Conservation (phyloP, 1,140 invertebrate species). For the Drosophila athabasca region DNA sequence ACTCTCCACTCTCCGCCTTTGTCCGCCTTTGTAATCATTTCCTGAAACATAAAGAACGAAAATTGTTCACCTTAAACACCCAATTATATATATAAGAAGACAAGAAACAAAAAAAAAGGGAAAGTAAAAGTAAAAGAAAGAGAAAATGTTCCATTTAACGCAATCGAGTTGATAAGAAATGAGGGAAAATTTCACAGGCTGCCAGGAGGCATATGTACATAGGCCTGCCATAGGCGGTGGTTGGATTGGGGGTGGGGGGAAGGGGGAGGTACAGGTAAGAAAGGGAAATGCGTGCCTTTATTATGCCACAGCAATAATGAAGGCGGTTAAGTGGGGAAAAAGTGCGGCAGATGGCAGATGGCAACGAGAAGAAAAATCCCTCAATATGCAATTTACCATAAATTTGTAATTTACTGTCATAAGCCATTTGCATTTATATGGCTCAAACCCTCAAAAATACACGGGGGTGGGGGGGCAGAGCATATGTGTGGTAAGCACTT, state of each 20-base stretch:
- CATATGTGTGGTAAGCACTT: slow-evolving; percentile 51
- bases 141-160: slow-evolving; percentile 72
- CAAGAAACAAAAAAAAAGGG: slow-evolving; percentile 29
- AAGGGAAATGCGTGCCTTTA: slow-evolving; percentile 35
- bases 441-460: slow-evolving; percentile 15
- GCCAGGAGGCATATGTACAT: slow-evolving; percentile 35
- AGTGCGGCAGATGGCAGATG: slow-evolving; percentile 47
- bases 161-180: slow-evolving; percentile 72
- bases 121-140: slow-evolving; percentile 20
- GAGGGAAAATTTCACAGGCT: slow-evolving; percentile 43
- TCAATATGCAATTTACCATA: slow-evolving; percentile 83
- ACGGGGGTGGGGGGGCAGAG: not conserved
- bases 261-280: slow-evolving; percentile 22
- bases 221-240: not conserved
- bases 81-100: slow-evolving; percentile 73
- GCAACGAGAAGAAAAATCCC: slow-evolving; percentile 58
- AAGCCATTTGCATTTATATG: slow-evolving; percentile 81
- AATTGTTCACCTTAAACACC: slow-evolving; percentile 73
- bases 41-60: slow-evolving; percentile 54
- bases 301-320: slow-evolving; percentile 52
- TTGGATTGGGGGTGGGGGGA: not conserved
- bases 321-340: slow-evolving; percentile 37
- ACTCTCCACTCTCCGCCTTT: not conserved
- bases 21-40: slow-evolving; percentile 63
- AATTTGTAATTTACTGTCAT: slow-evolving; percentile 79